Evolutionary conservation across 2,113 vertebrate species (phyloP).

Genomic region (Nettapus auritus): DNA sequence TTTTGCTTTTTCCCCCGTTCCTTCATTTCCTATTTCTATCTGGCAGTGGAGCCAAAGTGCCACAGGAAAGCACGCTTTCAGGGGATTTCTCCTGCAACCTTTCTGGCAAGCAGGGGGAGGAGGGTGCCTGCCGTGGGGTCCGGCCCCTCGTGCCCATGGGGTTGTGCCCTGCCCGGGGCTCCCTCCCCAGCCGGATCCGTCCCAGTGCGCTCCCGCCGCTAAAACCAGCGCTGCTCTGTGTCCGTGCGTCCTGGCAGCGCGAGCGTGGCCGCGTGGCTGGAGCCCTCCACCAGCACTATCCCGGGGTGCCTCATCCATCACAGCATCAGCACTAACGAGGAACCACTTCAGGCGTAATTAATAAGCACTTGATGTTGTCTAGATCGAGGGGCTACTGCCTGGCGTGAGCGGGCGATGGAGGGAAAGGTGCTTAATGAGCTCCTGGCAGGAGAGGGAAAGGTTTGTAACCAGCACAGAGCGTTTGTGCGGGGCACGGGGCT

Average conservation of each 20-base stretch:
- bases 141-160: neutral
- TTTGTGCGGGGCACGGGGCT: neutral
- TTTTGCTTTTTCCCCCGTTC: neutral
- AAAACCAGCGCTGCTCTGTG: neutral
- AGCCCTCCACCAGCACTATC: neutral
- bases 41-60: neutral
- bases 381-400: neutral
- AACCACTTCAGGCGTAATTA: slow-evolving; percentile 46
- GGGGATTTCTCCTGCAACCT: neutral
- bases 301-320: neutral
- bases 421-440: slow-evolving; percentile 25
- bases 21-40: neutral
- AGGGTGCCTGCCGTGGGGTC: neutral
- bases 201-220: neutral
- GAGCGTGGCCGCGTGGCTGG: neutral
- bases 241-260: fast-evolving
- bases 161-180: fast-evolving
- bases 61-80: neutral
- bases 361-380: slow-evolving; percentile 55
- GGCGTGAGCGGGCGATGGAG: neutral
- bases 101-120: no score
- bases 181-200: fast-evolving
- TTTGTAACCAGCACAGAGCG: neutral
- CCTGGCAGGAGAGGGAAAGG: neutral
- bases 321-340: neutral